phyloP scores from a whole-genome alignment of 2,888 invertebrate species.

The Osmoderma eremita region DNA sequence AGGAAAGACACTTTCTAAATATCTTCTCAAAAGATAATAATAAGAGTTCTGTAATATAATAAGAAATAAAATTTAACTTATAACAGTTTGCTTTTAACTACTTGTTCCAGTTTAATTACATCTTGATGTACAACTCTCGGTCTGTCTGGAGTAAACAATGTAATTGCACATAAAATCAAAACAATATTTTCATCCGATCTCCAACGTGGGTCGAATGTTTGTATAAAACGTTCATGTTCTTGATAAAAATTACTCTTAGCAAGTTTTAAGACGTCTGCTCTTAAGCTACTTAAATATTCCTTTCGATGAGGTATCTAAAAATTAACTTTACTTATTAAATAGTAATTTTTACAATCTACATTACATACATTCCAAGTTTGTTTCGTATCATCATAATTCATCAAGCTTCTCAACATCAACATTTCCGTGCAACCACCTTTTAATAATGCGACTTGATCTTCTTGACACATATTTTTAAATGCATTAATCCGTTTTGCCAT shows the following conservation, averaged over 20 bases:
- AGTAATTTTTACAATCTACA: constrained; percentile 4
- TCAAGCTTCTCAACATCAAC: constrained; percentile 92
- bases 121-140: constrained; percentile 83
- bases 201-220: constrained; percentile 87
- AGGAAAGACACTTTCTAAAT: constrained; percentile 83
- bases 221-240: constrained; percentile 85
- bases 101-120: constrained; percentile 87
- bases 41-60: constrained; percentile 80
- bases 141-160: constrained; percentile 88
- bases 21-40: constrained; percentile 86
- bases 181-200: constrained; percentile 89
- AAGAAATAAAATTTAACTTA: background rate
- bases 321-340: constrained; percentile 39
- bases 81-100: constrained; percentile 60
- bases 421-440: constrained; percentile 97
- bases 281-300: constrained; percentile 80
- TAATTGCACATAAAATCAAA: constrained; percentile 89
- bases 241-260: constrained; percentile 90
- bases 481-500: constrained; percentile 88
- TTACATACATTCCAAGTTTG: constrained; percentile 86
- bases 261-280: constrained; percentile 89
- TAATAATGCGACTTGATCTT: constrained; percentile 87
- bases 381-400: constrained; percentile 89
- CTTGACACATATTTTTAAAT: constrained; percentile 93
- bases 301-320: constrained; percentile 80